These are phyloP conservation scores for Halichoerus grypus DNA, from an alignment of 2,113 vertebrate species.

Conservation along the genomic window DNA sequence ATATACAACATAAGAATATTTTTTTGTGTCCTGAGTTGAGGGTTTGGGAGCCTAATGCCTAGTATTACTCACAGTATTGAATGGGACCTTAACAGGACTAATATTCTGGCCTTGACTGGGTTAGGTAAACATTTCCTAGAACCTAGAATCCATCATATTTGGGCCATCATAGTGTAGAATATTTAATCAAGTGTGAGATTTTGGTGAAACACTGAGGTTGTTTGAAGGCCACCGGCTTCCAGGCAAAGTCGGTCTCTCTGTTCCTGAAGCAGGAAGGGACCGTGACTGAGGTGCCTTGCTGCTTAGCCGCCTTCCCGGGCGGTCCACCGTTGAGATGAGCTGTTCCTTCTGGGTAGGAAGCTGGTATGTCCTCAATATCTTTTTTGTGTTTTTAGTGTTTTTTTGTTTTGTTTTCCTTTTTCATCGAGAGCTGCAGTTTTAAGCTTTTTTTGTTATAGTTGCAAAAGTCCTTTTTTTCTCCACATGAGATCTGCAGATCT, in stretches of 20 bases:
- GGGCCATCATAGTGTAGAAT: background rate
- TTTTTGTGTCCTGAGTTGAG: background rate
- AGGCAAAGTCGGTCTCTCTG: background rate
- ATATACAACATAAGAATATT: too few species aligned
- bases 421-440: background rate
- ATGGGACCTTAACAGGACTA: background rate
- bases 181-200: background rate
- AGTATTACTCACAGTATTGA: background rate
- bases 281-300: background rate
- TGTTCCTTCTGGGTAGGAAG: background rate
- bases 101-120: background rate
- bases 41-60: background rate
- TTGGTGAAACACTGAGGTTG: background rate
- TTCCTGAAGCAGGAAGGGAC: background rate
- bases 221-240: background rate
- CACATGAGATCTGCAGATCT: background rate
- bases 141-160: background rate
- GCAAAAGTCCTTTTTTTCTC: background rate
- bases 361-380: background rate
- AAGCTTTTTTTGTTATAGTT: background rate
- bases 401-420: background rate
- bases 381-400: background rate
- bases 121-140: background rate
- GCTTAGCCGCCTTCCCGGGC: background rate
- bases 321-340: background rate